Evolutionary conservation across 1,140 invertebrate species (phyloP), one percentile per base, ranked within the genome.

Genomic region (Telenomus remus): DNA sequence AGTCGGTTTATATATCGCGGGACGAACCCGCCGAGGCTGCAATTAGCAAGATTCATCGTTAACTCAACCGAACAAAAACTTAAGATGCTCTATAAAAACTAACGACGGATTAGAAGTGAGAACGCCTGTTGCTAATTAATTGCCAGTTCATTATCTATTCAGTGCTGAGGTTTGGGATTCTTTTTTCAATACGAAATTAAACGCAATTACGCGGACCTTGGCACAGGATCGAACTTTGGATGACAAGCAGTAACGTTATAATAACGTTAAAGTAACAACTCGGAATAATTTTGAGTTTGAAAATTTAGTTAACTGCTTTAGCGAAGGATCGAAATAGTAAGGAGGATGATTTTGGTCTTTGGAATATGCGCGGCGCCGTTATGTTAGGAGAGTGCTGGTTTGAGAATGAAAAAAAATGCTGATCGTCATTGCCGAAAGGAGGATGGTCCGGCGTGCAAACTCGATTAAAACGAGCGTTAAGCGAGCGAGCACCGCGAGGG

Each of bases 381-480:
- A 27, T 79, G 75, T 79, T 79, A 74, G 71, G n/a, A n/a, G n/a
- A n/a, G n/a, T n/a, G n/a, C n/a, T n/a, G n/a, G n/a, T n/a, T n/a
- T 64, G 71, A 72, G 68, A 27, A 63, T 66, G 72, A 78, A 27
- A 27, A 39, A 44, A 80, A 80, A 73, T 55, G 69, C 63, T 76
- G 71, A 78, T 80, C 68, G 75, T 69, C 57, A 72, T 72, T 76
- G 77, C 60, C 74, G 60, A 72, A 78, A 73, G 68, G 73, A 74
- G 63, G 68, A 68, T 65, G 64, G 65, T 65, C 73, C 70, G 80
- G 78, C 79, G 79, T 77, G 82, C 79, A 84, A 85, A 85, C 83
- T 85, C 83, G 83, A 85, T 85, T 85, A 85, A 86, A 86, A 86
- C 79, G 82, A 84, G 82, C 83, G 84, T 84, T 86, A 85, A 86